Evolutionary conservation across 2,113 vertebrate genomes (phyloP), one percentile per base, ranked within the genome.

Genomic region (Heliornis fulica): DNA sequence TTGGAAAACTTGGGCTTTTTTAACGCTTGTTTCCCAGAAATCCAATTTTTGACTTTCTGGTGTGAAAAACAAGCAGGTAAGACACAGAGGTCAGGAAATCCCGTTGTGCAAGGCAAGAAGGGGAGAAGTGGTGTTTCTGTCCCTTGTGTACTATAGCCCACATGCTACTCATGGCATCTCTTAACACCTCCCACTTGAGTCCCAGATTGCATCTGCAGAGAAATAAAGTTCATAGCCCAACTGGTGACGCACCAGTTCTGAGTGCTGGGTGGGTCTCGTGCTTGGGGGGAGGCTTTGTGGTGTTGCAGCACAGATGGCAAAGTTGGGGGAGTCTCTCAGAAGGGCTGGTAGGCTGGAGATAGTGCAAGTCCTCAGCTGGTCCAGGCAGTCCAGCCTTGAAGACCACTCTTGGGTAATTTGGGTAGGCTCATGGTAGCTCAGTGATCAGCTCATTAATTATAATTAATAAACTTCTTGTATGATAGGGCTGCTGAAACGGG

Each of bases 141-240:
- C 74, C 61, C 10, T 59, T 87, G 53, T 78, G 40, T 87, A 45
- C 53, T 61, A 2, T 77, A 56, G 40, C 65, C 45, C 46, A n/a
- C 56, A 43, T 71, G 46, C 82, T 70, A 9, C 61, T 57, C n/a
- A 11, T 59, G 56, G 57, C 68, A 76, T 48, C 56, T 78, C 74
- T 64, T 63, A 40, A 69, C 81, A 57, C 93, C 69, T 94, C 89
- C 91, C 69, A 85, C 81, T 41, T 18, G 61, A 94, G 74, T 72
- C 77, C 69, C 90, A 84, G 74, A 71, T 95, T 43, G 83, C 83
- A 89, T 94, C 70, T 89, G 77, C 77, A 81, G 8, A 77, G 77
- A 71, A 94, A 46, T 78, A 51, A 90, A 91, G 91, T 89, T 94
- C 69, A 19, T 76, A 43, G 69, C 76, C 80, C 65, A 59, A 89